phyloP scores from a whole-genome alignment of 1,140 invertebrate species.

The Oedothorax gibbosus region DNA sequence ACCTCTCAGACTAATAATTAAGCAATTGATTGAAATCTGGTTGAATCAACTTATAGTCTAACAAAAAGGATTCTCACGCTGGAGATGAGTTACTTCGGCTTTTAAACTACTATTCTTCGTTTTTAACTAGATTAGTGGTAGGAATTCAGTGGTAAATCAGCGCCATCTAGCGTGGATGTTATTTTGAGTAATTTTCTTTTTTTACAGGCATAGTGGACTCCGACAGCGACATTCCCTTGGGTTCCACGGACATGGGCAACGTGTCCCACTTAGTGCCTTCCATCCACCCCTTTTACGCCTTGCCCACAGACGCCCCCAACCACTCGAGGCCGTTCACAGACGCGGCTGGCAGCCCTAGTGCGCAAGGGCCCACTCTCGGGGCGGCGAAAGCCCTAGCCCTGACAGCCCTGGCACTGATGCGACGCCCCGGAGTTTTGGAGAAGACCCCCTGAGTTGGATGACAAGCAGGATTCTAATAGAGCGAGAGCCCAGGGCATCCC shows the following conservation, averaged over 20 bases:
- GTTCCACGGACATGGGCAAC: slow-evolving; percentile 61
- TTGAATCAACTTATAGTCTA: too few relatives aligned
- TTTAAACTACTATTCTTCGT: too few relatives aligned
- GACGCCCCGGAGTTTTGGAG: slow-evolving; percentile 15
- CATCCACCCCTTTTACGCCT: slow-evolving; percentile 67
- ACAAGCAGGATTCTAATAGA: too few relatives aligned
- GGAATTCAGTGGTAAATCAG: too few relatives aligned
- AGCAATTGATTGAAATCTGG: too few relatives aligned
- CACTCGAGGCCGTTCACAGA: slow-evolving; percentile 66
- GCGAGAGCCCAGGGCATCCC: too few relatives aligned
- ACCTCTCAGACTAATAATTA: too few relatives aligned
- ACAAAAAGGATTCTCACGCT: neutral
- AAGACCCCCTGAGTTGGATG: neutral
- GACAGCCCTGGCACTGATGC: slow-evolving; percentile 63
- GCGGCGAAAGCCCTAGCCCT: slow-evolving; percentile 65
- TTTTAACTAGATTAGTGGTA: too few relatives aligned
- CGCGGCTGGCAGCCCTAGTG: slow-evolving; percentile 63
- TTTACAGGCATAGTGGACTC: neutral
- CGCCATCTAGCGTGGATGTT: too few relatives aligned
- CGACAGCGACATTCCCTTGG: slow-evolving; percentile 10
- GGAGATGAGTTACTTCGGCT: too few relatives aligned
- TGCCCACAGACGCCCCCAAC: slow-evolving; percentile 62
- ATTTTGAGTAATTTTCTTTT: too few relatives aligned
- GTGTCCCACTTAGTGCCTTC: slow-evolving; percentile 67
- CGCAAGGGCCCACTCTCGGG: slow-evolving; percentile 64